Evolutionary conservation across 2,888 invertebrate genomes (phyloP).

Genomic region (Chymomyza amoena): DNA sequence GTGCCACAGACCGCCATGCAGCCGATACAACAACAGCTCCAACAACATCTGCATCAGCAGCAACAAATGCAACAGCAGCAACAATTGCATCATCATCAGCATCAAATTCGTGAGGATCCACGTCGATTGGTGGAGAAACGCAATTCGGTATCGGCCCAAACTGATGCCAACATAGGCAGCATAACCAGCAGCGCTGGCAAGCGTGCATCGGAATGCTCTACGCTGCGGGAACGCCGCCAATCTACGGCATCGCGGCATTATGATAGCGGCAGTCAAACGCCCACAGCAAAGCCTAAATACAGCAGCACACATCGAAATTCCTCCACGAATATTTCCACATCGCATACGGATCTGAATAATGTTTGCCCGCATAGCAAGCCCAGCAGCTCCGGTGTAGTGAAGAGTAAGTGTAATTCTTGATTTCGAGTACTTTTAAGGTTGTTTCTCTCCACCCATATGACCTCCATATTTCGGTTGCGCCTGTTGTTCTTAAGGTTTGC

Average conservation of each 20-base stretch:
- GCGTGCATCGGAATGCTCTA: constrained; percentile 65
- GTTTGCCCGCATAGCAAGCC: constrained; percentile 76
- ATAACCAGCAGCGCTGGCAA: constrained; percentile 67
- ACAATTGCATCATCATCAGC: constrained; percentile 66
- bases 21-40: constrained; percentile 47
- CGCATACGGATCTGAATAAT: constrained; percentile 77
- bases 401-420: constrained; percentile 56
- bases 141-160: constrained; percentile 78
- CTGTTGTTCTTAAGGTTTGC: too few relatives aligned
- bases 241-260: constrained; percentile 72
- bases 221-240: constrained; percentile 69
- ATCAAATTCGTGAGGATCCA: constrained; percentile 37
- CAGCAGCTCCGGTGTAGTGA: constrained; percentile 71
- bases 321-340: constrained; percentile 76
- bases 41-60: constrained; percentile 45
- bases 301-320: constrained; percentile 76
- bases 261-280: constrained; percentile 76
- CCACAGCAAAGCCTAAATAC: constrained; percentile 72
- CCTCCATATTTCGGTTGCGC: too few relatives aligned
- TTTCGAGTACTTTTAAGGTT: not conserved
- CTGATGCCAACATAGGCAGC: constrained; percentile 72
- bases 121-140: constrained; percentile 68
- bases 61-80: constrained; percentile 54
- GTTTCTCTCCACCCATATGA: too few relatives aligned
- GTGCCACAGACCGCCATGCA: constrained; percentile 36